Percentiles rank a stretch among this genome's conserved stretches.
phyloP scores from a whole-genome alignment of 2,113 vertebrate species.

The Mesoclemmys tuberculata region DNA sequence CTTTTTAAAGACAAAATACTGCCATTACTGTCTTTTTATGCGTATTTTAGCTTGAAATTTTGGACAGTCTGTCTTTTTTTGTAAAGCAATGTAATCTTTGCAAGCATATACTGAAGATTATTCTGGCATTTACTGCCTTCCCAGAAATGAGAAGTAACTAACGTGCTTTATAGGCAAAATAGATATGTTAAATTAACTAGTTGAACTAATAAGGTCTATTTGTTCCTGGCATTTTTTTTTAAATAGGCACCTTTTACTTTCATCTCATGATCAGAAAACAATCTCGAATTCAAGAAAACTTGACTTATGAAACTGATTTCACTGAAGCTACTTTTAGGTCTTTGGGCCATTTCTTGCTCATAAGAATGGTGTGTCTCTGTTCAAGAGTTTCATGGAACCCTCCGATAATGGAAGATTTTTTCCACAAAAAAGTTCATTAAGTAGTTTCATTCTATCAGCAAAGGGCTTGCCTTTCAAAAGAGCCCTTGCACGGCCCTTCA shows the following conservation, averaged over 20 bases:
- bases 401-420: constrained; percentile 33
- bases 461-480: neutral
- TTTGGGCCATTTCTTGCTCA: constrained; percentile 69
- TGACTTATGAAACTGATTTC: constrained; percentile 65
- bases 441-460: neutral
- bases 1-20: constrained; percentile 78
- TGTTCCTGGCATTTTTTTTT: constrained; percentile 59
- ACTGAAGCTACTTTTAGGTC: constrained; percentile 32
- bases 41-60: constrained; percentile 81
- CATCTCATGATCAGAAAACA: constrained; percentile 77
- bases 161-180: constrained; percentile 64
- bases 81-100: constrained; percentile 79
- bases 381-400: constrained; percentile 59
- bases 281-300: constrained; percentile 61
- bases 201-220: constrained; percentile 75
- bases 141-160: constrained; percentile 76
- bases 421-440: neutral
- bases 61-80: constrained; percentile 59
- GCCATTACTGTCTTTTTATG: constrained; percentile 78
- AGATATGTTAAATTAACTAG: constrained; percentile 74
- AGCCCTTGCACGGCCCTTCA: neutral
- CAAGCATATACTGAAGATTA: constrained; percentile 79
- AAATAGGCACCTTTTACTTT: constrained; percentile 73
- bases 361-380: constrained; percentile 55
- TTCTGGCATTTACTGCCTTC: constrained; percentile 83